Percentiles rank a stretch among this genome's conserved stretches.
Conservation (phyloP, 2,113 vertebrate genomes). For the Mungos mungo region DNA sequence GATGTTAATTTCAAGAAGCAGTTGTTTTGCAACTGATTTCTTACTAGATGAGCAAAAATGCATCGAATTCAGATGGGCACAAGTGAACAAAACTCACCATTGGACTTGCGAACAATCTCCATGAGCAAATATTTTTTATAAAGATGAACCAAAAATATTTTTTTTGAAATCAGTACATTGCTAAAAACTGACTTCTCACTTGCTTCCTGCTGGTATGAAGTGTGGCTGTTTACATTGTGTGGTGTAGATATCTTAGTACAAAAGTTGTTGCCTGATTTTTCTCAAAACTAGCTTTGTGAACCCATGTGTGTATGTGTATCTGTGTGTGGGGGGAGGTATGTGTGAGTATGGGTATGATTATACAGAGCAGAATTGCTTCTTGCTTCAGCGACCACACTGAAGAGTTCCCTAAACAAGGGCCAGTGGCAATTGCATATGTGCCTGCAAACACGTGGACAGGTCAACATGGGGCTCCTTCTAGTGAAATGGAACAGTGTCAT, state of each 20-base stretch:
- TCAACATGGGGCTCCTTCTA: background rate
- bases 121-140: background rate
- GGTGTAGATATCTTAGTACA: background rate
- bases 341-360: background rate
- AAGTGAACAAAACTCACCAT: background rate
- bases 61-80: background rate
- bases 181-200: background rate
- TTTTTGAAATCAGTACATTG: background rate
- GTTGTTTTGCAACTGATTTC: background rate
- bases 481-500: fast-evolving
- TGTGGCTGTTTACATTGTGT: background rate
- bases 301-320: too few relatives aligned
- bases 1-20: background rate
- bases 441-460: background rate
- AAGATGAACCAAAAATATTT: background rate
- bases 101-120: background rate
- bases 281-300: background rate
- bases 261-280: background rate
- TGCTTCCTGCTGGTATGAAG: background rate
- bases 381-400: background rate
- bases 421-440: background rate
- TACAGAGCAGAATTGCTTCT: background rate
- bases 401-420: background rate
- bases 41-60: background rate
- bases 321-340: background rate